Conservation (phyloP, 2,888 invertebrate species). For the Artemia sp. region DNA sequence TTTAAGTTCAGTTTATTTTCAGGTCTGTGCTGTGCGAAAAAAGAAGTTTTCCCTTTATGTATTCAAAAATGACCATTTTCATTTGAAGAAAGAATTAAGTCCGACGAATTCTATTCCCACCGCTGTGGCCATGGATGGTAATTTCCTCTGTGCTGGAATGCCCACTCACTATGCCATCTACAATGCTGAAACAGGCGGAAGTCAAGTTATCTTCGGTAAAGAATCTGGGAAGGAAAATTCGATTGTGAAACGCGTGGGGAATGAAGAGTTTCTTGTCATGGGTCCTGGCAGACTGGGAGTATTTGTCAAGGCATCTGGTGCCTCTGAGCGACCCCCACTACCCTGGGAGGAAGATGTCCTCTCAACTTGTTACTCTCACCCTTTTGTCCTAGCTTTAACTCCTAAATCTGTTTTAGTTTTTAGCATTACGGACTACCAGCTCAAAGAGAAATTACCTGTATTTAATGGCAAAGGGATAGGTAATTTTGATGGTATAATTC, state of each 20-base stretch:
- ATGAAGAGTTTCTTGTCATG: conserved; percentile 20
- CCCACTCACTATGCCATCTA: conserved; percentile 18
- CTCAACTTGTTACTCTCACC: conserved; percentile 17
- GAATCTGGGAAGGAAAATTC: conserved; percentile 15
- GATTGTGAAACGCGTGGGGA: conserved; percentile 17
- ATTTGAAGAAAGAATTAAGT: not conserved
- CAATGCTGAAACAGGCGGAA: conserved; percentile 15
- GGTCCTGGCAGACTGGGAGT: conserved; percentile 20
- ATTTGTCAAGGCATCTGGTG: conserved; percentile 19
- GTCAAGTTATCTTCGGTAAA: conserved; percentile 17
- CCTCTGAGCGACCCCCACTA: conserved; percentile 20
- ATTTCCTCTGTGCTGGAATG: conserved; percentile 18
- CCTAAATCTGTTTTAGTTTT: conserved; percentile 17
- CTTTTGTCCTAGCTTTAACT: conserved; percentile 18
- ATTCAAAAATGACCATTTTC: not conserved
- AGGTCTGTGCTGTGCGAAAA: conserved; percentile 7
- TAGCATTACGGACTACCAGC: conserved; percentile 11
- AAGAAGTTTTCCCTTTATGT: conserved; percentile 3
- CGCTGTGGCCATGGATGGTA: conserved; percentile 19
- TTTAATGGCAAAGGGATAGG: not conserved
- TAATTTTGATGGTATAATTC: not conserved
- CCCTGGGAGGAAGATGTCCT: conserved; percentile 10
- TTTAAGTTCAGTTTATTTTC: not conserved
- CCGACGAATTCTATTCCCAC: conserved; percentile 14
- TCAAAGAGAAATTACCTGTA: not conserved